Evolutionary conservation across 2,888 invertebrate genomes (phyloP), one percentile per base, ranked within the genome.

Genomic region (Philaethria dido): DNA sequence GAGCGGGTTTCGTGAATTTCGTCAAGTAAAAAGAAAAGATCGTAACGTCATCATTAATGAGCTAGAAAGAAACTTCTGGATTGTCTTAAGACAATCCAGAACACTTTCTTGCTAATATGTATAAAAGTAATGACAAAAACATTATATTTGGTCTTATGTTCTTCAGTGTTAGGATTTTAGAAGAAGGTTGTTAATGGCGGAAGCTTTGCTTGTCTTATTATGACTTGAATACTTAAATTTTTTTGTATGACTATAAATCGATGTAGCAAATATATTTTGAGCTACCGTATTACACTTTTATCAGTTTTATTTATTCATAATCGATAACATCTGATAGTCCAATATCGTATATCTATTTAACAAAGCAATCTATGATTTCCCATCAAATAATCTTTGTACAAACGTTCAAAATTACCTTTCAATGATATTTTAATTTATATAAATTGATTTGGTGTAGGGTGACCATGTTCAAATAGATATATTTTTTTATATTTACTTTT

Each of bases 261-360:
- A 52, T 16, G 11, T 33, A 52, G 8, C n/a, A 48, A 14, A 48
- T 48, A 16, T 52, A 20, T 39, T 64, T 57, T 9, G 16, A 22
- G 70, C 70, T 70, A 66, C 70, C 33, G 70, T 47, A 61, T 70
- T 70, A 70, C 70, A 61, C 65, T 6, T 25, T 59, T 68, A 65
- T 65, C 66, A 44, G 45, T 45, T 14, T 59, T 60, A 65, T 47
- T 54, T 57, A 55, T 55, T 66, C 55, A 63, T 68, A 22, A 54
- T 50, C 54, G 62, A 64, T 67, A 55, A n/a, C 20, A 70, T 70
- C 68, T 50, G 60, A 70, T 63, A 55, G 65, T 66, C 45, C n/a
- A 33, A 60, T 55, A 42, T 20, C 33, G 33, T 14, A 60, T 68
- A 64, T 68, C 44, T 39, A n/a, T 16, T 54, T 68, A 65, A 42